phyloP scores from a whole-genome alignment of 2,888 invertebrate species.

The Scrobipalpa costella region DNA sequence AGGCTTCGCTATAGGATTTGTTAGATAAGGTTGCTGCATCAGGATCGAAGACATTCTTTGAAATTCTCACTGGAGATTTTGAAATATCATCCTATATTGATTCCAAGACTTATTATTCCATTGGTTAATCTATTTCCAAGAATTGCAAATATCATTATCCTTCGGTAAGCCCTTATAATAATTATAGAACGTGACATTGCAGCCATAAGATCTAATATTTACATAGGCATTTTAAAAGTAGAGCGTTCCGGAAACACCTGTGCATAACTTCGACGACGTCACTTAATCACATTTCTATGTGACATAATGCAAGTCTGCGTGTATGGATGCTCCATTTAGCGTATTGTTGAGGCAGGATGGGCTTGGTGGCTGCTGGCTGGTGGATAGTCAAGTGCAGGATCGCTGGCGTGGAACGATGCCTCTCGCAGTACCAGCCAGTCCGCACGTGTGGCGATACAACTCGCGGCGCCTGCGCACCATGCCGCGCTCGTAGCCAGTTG shows the following conservation, averaged over 20 bases:
- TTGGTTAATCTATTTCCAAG: background rate
- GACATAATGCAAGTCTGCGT: slow-evolving; percentile 25
- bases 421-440: slow-evolving; percentile 57
- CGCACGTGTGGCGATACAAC: slow-evolving; percentile 64
- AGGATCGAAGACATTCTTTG: no score
- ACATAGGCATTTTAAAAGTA: background rate
- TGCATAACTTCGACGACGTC: slow-evolving; percentile 21
- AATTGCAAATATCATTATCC: background rate
- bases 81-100: no score
- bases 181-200: background rate
- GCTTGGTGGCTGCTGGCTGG: slow-evolving; percentile 46
- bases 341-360: slow-evolving; percentile 68
- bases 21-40: no score
- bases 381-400: slow-evolving; percentile 75
- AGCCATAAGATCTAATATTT: background rate
- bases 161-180: background rate
- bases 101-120: no score
- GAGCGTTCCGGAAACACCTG: slow-evolving; percentile 31
- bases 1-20: no score
- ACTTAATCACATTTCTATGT: slow-evolving; percentile 7
- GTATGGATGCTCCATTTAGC: slow-evolving; percentile 58
- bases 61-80: no score
- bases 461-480: slow-evolving; percentile 60
- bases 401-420: slow-evolving; percentile 67
- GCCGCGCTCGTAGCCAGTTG: slow-evolving; percentile 28